A percentile compares a stretch with the other conserved stretches of the same genome.
Evolutionary conservation across 2,888 invertebrate species (phyloP).

Genomic region (Malacosoma neustria): DNA sequence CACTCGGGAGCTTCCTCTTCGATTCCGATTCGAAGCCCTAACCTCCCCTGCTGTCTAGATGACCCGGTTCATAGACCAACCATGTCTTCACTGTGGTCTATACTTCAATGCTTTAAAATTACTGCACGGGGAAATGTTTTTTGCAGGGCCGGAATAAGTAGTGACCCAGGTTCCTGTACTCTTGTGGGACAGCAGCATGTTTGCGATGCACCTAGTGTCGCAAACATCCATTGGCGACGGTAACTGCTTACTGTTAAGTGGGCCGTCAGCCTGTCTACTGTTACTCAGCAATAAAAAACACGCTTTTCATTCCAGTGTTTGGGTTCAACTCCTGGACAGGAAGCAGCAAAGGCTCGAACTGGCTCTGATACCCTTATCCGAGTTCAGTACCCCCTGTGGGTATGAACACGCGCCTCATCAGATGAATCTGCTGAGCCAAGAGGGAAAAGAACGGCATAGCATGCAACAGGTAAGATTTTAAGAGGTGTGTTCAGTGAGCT

Average conservation of each 20-base stretch:
- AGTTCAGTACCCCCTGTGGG: conserved; percentile 75
- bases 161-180: too few species aligned
- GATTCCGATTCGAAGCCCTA: too few species aligned
- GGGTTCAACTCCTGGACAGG: conserved; percentile 93
- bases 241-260: neutral
- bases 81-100: too few species aligned
- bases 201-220: neutral
- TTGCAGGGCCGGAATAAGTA: too few species aligned
- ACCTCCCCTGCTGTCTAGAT: too few species aligned
- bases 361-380: conserved; percentile 85
- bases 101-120: too few species aligned
- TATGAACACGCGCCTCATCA: conserved; percentile 50
- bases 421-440: neutral
- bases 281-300: conserved; percentile 1
- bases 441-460: neutral
- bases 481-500: too few species aligned
- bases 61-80: too few species aligned
- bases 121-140: too few species aligned
- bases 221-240: neutral
- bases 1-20: too few species aligned
- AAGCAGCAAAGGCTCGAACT: conserved; percentile 90
- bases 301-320: conserved; percentile 77
- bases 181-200: too few species aligned
- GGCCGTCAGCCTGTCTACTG: neutral
- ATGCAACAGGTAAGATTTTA: neutral